Base-by-base conservation (phyloP, 2,797 vertebrate species). In the Podarcis siculus region DNA sequence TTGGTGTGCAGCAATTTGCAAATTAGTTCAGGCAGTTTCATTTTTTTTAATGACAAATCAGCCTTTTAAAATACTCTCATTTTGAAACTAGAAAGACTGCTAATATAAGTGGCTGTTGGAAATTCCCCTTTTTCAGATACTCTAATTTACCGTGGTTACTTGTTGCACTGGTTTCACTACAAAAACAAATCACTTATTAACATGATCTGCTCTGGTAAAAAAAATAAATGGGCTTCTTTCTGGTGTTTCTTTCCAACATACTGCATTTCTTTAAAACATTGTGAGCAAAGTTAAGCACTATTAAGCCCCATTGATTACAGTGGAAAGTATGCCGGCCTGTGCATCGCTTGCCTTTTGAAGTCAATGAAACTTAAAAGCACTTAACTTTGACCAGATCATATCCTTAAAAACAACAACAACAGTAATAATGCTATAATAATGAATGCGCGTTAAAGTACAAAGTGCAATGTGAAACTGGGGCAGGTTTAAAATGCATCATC, bases 61-160 rank as follows among this genome's bases (percentile, higher is more conserved):
- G 89, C 92, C 92, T 94, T 96, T 96, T 94, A 83, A 94, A 94
- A 93, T 95, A 94, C 95, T 95, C 94, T 97, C 95, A 96, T 97
- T 89, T 96, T 97, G 97, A 97, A 97, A 97, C 97, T 95, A 96
- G 95, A 97, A 96, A 96, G 96, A 95, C 87, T 94, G 94, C 96
- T 97, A 97, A 96, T 96, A 96, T 92, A 95, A 94, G 95, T 95
- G 91, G 91, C 93, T 91, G 93, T 94, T 97, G 97, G 97, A 97
- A 97, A 97, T 95, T 96, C 97, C 97, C 49, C 96, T 96, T 96
- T 96, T 95, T 94, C 95, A 94, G 80, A 96, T 79, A 92, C 77
- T 96, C 87, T 95, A 67, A 0, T 94, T 93, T 90, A 92, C 87
- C 95, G 93, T 84, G 93, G 90, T 90, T 92, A 90, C 91, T 95